phyloP scores from a whole-genome alignment of 2,113 vertebrate genomes.

The Entelurus aequoreus region DNA sequence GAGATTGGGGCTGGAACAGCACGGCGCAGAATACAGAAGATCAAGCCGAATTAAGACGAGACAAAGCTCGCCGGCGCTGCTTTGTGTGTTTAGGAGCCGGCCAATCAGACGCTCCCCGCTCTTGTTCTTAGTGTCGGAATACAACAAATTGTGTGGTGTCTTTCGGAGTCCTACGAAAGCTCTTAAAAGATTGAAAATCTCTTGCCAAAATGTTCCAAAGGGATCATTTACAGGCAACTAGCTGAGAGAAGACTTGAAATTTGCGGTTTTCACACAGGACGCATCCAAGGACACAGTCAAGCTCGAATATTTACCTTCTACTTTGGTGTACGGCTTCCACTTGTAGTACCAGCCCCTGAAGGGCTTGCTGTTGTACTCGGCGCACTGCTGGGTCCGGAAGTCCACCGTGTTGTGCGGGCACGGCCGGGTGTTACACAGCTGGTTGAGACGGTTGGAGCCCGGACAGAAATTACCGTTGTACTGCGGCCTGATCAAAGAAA shows the following conservation, averaged over 20 bases:
- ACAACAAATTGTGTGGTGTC: conserved; percentile 8
- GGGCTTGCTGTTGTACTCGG: conserved; percentile 94
- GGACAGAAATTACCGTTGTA: conserved; percentile 89
- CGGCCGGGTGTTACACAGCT: conserved; percentile 80
- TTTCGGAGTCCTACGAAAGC: conserved; percentile 1
- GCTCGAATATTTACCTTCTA: conserved; percentile 78
- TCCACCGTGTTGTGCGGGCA: conserved; percentile 74
- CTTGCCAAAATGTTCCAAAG: not conserved
- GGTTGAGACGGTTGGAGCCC: conserved; percentile 81
- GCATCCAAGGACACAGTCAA: not conserved
- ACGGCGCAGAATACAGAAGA: conserved; percentile 17
- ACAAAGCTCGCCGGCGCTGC: conserved; percentile 25
- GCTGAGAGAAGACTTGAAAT: not conserved
- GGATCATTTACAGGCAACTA: not conserved
- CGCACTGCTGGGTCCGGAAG: conserved; percentile 93
- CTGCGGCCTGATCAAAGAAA: conserved; percentile 77
- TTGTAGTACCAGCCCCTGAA: conserved; percentile 98
- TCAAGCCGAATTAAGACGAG: conserved; percentile 29
- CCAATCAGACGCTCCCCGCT: conserved; percentile 18
- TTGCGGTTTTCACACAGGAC: not conserved
- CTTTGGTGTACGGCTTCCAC: conserved; percentile 97
- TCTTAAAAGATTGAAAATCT: too few species aligned
- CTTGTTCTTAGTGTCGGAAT: conserved; percentile 10
- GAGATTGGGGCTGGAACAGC: conserved; percentile 16
- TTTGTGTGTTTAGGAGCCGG: conserved; percentile 20